Conservation (phyloP, 1,140 invertebrate species). For the Drosophila bifasciata region DNA sequence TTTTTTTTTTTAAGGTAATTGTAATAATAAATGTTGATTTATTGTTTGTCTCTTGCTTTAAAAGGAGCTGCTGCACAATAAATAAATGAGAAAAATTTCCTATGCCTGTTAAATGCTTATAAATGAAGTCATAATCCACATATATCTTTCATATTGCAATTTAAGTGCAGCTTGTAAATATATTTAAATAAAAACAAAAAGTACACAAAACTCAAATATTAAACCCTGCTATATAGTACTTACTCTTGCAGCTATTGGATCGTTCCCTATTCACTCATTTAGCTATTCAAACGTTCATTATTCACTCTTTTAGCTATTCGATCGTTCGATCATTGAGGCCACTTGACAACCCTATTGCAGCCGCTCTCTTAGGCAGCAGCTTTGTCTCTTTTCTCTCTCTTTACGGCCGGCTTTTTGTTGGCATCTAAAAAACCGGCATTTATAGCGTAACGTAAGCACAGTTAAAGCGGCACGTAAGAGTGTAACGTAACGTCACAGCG, state of each 20-base stretch:
- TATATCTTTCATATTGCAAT: background rate
- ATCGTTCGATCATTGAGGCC: background rate
- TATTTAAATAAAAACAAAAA: background rate
- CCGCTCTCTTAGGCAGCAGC: conserved; percentile 39
- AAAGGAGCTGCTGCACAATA: conserved; percentile 61
- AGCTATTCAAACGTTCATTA: too few relatives aligned
- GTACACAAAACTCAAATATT: too few relatives aligned
- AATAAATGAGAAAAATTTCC: conserved; percentile 12
- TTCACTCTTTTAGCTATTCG: too few relatives aligned
- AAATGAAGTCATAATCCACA: conserved; percentile 42
- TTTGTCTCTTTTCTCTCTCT: conserved; percentile 28
- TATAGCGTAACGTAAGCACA: conserved; percentile 27
- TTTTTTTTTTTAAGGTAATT: conserved; percentile 48
- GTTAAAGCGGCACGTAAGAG: conserved; percentile 11
- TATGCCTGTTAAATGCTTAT: background rate
- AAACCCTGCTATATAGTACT: too few relatives aligned
- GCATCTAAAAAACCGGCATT: conserved; percentile 47
- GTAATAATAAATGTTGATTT: conserved; percentile 71
- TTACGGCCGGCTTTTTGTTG: conserved; percentile 54
- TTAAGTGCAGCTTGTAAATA: conserved; percentile 12
- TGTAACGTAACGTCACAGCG: conserved; percentile 16
- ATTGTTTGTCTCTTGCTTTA: conserved; percentile 46
- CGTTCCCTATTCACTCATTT: conserved; percentile 13
- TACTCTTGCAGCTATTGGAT: background rate
- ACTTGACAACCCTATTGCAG: conserved; percentile 48